phyloP scores from a whole-genome alignment of 2,888 invertebrate species.

The Liopterus haemorrhoidalis region DNA sequence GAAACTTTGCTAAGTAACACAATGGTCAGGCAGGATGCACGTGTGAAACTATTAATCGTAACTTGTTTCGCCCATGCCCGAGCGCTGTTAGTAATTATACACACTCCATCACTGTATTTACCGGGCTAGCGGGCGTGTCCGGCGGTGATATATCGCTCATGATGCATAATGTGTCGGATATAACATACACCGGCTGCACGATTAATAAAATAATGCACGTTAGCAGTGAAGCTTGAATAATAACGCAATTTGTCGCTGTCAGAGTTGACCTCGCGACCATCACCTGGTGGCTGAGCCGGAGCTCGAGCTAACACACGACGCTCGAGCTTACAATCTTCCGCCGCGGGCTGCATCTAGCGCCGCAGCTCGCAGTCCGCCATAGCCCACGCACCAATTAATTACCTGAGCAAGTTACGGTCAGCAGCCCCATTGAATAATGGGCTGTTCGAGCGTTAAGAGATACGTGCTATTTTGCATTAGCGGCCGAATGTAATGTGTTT shows the following conservation, averaged over 20 bases:
- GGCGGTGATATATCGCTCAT: slow-evolving; percentile 39
- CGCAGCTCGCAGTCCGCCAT: background rate
- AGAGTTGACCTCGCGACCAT: slow-evolving; percentile 40
- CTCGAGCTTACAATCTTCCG: background rate
- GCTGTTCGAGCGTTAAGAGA: no score
- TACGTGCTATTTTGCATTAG: no score
- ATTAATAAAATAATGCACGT: background rate
- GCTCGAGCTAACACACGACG: slow-evolving; percentile 3
- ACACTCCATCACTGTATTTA: slow-evolving; percentile 41
- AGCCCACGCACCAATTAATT: slow-evolving; percentile 8
- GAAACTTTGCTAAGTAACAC: slow-evolving; percentile 22
- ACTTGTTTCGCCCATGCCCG: slow-evolving; percentile 37
- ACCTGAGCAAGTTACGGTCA: background rate
- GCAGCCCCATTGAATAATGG: background rate
- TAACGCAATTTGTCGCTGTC: slow-evolving; percentile 43
- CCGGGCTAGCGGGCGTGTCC: slow-evolving; percentile 40
- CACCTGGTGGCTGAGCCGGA: slow-evolving; percentile 40
- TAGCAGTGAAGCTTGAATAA: slow-evolving; percentile 34
- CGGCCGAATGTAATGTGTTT: no score
- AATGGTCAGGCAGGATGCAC: slow-evolving; percentile 31
- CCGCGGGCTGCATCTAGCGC: background rate
- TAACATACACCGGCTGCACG: slow-evolving; percentile 20
- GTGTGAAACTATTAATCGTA: slow-evolving; percentile 39
- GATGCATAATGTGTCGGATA: slow-evolving; percentile 40
- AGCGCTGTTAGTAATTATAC: slow-evolving; percentile 40